Base-by-base conservation (phyloP, 2,888 invertebrate species). In the Callyntrura sp. region DNA sequence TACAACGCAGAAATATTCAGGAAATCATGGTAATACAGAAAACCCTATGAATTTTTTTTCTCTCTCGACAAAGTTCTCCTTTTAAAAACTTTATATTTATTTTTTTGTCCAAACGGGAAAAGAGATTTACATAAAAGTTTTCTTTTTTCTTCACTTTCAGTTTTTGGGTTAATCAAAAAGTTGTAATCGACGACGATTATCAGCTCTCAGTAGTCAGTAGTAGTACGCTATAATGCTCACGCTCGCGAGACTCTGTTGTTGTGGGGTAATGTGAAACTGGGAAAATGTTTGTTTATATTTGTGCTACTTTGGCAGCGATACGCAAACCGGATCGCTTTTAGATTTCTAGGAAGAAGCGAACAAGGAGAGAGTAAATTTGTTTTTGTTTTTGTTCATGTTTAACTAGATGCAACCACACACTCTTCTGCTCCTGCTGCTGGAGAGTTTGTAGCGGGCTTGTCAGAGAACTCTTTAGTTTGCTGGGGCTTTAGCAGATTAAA, bases 261-360 rank as follows among this genome's bases (percentile, higher is more conserved):
- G 28, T 78, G 78, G 78, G 78, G 78, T 55, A 25, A 78, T 55
- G 8, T 78, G 78, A 78, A 78, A 78, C n/a, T n/a, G n/a, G n/a
- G n/a, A n/a, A n/a, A n/a, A n/a, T 73, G 0, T 23, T 11, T 73
- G 25, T 14, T 23, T 12, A 51, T 17, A 76, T 25, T 12, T 23
- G 14, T n/a, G 43, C n/a, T 70, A 20, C 43, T 70, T 57, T 2
- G 1, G 17, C 45, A 70, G 17, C 68, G 20, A 25, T 43, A 68
- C 5, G 14, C n/a, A 23, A n/a, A 6, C 25, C 2, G 48, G 12
- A 48, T 73, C 23, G 12, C 48, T 73, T 73, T 73, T 45, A 23
- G 48, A 20, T 17, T 70, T 45, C 25, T 43, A 14, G 20, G 48
- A 73, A 48, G 20, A 73, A 48, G 23, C 14, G 1, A 65, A 65